Percentiles rank a stretch among this genome's conserved stretches.
Conservation (phyloP, 2,113 vertebrate species). For the Bubo blakistoni region DNA sequence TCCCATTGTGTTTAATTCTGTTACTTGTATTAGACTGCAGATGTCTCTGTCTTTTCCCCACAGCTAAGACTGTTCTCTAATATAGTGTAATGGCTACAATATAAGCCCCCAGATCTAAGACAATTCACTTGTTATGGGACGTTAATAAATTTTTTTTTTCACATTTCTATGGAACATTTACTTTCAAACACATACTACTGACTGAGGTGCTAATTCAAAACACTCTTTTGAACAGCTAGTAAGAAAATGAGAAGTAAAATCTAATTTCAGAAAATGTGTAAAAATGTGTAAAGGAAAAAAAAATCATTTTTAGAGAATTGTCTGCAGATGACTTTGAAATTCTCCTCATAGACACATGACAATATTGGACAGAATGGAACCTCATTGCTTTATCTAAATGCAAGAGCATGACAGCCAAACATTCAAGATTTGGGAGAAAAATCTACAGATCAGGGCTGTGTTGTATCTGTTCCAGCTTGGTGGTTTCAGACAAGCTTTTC, state of each 20-base stretch:
- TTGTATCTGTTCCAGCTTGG: rapidly evolving
- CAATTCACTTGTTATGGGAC: slow-evolving; percentile 37
- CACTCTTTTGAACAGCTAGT: neutral
- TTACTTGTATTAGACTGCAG: slow-evolving; percentile 39
- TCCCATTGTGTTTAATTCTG: slow-evolving; percentile 55
- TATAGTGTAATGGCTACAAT: slow-evolving; percentile 1
- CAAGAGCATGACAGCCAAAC: neutral
- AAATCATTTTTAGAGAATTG: neutral
- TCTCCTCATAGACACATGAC: neutral
- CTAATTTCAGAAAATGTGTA: slow-evolving; percentile 1
- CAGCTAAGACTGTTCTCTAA: slow-evolving; percentile 51
- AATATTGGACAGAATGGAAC: neutral
- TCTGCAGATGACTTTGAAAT: neutral
- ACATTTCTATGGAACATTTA: slow-evolving; percentile 55
- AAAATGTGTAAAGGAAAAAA: neutral
- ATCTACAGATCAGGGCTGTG: neutral
- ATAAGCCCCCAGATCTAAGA: slow-evolving; percentile 19
- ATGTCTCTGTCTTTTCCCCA: slow-evolving; percentile 47
- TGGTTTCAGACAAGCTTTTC: neutral
- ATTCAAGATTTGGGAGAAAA: neutral
- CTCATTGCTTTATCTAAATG: neutral
- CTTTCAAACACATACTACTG: slow-evolving; percentile 38
- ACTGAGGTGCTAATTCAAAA: neutral
- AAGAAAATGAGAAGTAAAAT: slow-evolving; percentile 25
- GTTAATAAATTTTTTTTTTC: slow-evolving; percentile 38